These are phyloP conservation scores for Scolopax mira DNA, from an alignment of 2,113 vertebrate genomes.

Conservation along the genomic window DNA sequence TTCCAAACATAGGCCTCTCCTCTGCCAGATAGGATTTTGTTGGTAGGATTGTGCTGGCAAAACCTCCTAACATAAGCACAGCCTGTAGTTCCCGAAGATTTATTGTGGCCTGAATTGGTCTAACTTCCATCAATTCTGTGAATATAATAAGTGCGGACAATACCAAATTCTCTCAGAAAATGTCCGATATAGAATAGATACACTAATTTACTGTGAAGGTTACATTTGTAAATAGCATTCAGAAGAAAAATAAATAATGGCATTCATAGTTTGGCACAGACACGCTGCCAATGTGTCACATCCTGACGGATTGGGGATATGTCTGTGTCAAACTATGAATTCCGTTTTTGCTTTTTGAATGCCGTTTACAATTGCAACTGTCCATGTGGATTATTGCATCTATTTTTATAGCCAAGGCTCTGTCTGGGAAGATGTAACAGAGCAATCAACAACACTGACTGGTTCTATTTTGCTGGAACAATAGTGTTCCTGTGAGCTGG, in stretches of 20 bases:
- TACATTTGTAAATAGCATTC: background rate
- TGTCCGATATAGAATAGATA: background rate
- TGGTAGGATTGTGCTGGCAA: conserved; percentile 46
- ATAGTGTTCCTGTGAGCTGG: background rate
- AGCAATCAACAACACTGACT: conserved; percentile 43
- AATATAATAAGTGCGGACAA: conserved; percentile 14
- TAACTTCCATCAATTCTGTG: background rate
- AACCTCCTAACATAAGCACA: background rate
- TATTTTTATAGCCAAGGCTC: conserved; percentile 54
- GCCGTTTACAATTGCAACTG: conserved; percentile 47
- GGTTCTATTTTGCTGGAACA: conserved; percentile 47
- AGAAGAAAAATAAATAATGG: conserved; percentile 24
- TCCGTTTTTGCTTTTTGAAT: conserved; percentile 46
- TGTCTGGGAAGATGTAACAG: conserved; percentile 50
- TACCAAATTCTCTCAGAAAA: conserved; percentile 12
- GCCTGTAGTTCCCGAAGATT: background rate
- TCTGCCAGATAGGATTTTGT: conserved; percentile 60
- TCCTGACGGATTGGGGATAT: conserved; percentile 33
- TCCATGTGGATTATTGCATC: conserved; percentile 53
- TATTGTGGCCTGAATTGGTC: background rate
- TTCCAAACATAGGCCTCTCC: conserved; percentile 45
- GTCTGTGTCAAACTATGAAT: conserved; percentile 57
- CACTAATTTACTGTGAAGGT: conserved; percentile 7
- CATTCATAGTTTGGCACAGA: conserved; percentile 42
- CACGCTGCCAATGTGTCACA: background rate